Conservation (phyloP, 2,797 vertebrate genomes). For the Hydrophis major region DNA sequence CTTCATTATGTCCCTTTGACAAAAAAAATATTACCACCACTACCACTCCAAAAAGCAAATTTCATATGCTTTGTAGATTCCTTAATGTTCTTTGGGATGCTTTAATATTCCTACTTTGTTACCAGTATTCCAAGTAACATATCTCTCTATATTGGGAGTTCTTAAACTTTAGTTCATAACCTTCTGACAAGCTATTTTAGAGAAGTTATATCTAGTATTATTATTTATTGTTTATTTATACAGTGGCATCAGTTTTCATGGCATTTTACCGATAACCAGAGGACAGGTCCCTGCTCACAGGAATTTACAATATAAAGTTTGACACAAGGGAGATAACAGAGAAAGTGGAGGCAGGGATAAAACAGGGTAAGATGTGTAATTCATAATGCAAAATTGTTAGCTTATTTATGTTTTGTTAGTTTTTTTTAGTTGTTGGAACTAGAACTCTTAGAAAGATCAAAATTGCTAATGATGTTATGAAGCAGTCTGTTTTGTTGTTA, state of each 20-base stretch:
- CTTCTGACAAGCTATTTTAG: not conserved
- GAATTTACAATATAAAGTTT: not conserved
- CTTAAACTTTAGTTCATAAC: not conserved
- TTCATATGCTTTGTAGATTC: not conserved
- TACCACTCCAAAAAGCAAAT: not conserved
- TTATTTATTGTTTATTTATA: not conserved
- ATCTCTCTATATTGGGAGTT: not conserved
- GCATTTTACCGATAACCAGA: not conserved
- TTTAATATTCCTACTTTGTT: not conserved
- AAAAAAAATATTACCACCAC: not conserved
- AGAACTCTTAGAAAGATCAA: not conserved
- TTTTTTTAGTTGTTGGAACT: not conserved
- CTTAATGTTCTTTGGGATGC: not conserved
- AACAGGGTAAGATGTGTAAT: not conserved
- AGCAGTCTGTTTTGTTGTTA: not conserved
- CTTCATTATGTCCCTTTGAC: not conserved
- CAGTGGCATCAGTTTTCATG: not conserved
- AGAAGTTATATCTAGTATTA: not conserved
- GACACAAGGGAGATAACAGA: not conserved
- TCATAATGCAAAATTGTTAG: not conserved
- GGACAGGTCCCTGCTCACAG: not conserved
- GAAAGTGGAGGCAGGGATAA: not conserved
- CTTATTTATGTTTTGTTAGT: not conserved
- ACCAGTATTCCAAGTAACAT: not conserved
- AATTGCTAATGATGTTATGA: not conserved